Conservation (phyloP, 2,797 vertebrate species). For the Dermochelys coriacea region DNA sequence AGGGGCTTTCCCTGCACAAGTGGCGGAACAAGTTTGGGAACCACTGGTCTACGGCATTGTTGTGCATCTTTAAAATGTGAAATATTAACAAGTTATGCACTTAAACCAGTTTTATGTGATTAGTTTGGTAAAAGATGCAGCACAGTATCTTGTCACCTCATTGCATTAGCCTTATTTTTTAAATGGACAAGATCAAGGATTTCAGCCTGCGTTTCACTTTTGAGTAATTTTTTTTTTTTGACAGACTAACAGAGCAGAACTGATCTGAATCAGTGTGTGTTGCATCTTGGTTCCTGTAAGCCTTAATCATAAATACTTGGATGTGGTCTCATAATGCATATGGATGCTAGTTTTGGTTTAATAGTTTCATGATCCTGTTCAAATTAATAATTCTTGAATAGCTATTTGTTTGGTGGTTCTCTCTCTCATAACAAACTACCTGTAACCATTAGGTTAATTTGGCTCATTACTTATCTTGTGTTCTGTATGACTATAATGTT, state of each 20-base stretch:
- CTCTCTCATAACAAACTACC: neutral
- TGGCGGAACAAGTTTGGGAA: no score
- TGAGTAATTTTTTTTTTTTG: slow-evolving; percentile 8
- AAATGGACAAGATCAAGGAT: neutral
- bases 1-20: no score
- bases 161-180: neutral
- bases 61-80: neutral
- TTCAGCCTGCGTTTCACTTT: slow-evolving; percentile 7
- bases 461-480: neutral
- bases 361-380: slow-evolving; percentile 34
- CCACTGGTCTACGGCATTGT: fast-evolving
- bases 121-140: neutral
- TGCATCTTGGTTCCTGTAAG: neutral
- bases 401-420: neutral
- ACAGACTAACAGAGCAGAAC: slow-evolving; percentile 8
- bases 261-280: slow-evolving; percentile 3
- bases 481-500: slow-evolving; percentile 1
- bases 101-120: neutral
- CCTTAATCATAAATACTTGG: neutral
- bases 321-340: slow-evolving; percentile 26
- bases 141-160: neutral
- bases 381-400: slow-evolving; percentile 17
- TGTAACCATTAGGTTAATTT: neutral
- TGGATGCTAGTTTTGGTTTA: neutral
- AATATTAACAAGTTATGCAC: neutral